Evolutionary conservation across 2,113 vertebrate genomes (phyloP).

Genomic region (Mirounga angustirostris): DNA sequence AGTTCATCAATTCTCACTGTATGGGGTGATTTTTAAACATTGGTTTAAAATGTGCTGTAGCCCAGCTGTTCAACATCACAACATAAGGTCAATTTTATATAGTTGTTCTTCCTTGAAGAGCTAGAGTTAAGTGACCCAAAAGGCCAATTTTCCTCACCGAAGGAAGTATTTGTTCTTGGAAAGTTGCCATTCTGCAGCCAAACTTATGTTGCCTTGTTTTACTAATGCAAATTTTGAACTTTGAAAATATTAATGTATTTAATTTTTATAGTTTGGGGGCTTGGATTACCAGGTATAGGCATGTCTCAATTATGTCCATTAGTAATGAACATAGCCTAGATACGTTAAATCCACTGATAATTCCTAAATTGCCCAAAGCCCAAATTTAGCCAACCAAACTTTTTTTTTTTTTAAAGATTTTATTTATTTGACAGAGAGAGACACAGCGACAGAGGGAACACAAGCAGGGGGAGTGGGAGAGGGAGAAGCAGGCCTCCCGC

Average conservation of each 20-base stretch:
- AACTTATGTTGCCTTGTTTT: constrained; percentile 4
- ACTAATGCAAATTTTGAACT: not conserved
- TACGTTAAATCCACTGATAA: constrained; percentile 4
- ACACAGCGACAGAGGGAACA: no score
- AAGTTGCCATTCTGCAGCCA: not conserved
- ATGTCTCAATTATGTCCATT: not conserved
- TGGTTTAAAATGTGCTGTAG: constrained; percentile 27
- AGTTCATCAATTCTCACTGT: not conserved
- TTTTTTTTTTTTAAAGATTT: not conserved
- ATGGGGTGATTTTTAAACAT: constrained; percentile 54
- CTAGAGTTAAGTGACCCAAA: constrained; percentile 1
- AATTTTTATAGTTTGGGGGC: not conserved
- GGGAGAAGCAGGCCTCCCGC: no score
- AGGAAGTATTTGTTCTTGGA: constrained; percentile 42
- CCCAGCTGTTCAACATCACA: not conserved
- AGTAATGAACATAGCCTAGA: not conserved
- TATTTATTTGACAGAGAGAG: no score
- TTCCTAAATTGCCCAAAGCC: not conserved
- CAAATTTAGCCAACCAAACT: not conserved
- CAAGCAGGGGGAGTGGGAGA: no score
- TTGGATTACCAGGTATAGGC: not conserved
- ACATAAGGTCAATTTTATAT: not conserved
- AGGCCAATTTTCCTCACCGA: not conserved
- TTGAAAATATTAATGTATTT: constrained; percentile 18
- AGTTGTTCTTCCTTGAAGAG: constrained; percentile 40